Percentiles rank a stretch among this genome's conserved stretches.
Conservation (phyloP, 2,113 vertebrate species). For the Gadus chalcogrammus region DNA sequence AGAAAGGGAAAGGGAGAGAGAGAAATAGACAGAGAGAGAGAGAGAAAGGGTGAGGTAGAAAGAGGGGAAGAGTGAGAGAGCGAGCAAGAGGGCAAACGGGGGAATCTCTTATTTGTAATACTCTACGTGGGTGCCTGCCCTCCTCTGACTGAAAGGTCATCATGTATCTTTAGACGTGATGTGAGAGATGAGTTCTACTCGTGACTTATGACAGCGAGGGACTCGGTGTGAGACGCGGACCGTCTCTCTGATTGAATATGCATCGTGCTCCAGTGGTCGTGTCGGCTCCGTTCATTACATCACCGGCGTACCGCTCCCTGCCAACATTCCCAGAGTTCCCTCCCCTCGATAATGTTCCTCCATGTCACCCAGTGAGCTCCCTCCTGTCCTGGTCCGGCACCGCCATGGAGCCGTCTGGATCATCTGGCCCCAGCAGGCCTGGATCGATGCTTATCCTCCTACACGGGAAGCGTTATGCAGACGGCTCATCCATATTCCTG, state of each 20-base stretch:
- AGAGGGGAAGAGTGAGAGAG: too few species aligned
- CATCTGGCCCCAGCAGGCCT: conserved; percentile 45
- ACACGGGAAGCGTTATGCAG: conserved; percentile 55
- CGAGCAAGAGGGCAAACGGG: conserved; percentile 36
- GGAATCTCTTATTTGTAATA: conserved; percentile 30
- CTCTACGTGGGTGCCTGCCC: too few species aligned
- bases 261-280: conserved; percentile 60
- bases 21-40: too few species aligned
- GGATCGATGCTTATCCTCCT: conserved; percentile 66
- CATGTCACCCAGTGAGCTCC: conserved; percentile 66
- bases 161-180: conserved; percentile 35
- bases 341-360: conserved; percentile 63
- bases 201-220: conserved; percentile 39
- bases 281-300: conserved; percentile 58
- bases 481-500: conserved; percentile 49
- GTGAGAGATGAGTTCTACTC: conserved; percentile 20
- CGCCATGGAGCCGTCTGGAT: conserved; percentile 10
- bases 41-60: too few species aligned
- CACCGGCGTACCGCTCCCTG: conserved; percentile 34
- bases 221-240: conserved; percentile 51
- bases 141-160: neutral
- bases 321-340: conserved; percentile 55
- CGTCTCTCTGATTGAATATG: conserved; percentile 62
- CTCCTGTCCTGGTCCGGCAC: conserved; percentile 53
- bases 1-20: too few species aligned